A percentile compares a stretch with the other conserved stretches of the same genome.
Evolutionary conservation across 2,888 invertebrate genomes (phyloP).

Genomic region (Tinea semifulvella): DNA sequence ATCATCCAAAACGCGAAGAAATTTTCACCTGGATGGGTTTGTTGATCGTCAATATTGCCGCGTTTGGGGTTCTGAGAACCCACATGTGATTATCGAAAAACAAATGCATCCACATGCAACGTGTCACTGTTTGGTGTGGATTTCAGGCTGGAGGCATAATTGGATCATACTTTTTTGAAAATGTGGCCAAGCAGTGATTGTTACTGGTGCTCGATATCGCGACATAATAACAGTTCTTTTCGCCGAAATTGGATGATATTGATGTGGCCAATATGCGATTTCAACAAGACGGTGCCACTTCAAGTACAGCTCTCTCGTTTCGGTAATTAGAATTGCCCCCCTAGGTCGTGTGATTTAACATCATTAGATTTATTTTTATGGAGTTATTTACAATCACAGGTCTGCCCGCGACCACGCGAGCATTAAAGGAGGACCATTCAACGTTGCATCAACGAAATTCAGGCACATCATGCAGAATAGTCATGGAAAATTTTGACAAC

Average conservation of each 20-base stretch:
- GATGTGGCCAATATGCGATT: slow-evolving; percentile 14
- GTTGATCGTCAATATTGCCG: slow-evolving; percentile 15
- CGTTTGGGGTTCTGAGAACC: slow-evolving; percentile 10
- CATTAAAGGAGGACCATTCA: slow-evolving; percentile 17
- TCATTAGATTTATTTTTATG: slow-evolving; percentile 20
- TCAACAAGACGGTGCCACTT: slow-evolving; percentile 19
- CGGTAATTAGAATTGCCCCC: slow-evolving; percentile 20
- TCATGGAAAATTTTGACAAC: slow-evolving; percentile 21
- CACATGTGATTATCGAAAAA: slow-evolving; percentile 14
- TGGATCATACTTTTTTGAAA: slow-evolving; percentile 17
- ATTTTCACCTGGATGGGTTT: slow-evolving; percentile 20
- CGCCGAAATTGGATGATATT: slow-evolving; percentile 17
- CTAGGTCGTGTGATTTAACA: slow-evolving; percentile 20
- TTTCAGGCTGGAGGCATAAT: slow-evolving; percentile 15
- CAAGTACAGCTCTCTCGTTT: slow-evolving; percentile 19
- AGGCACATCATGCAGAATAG: slow-evolving; percentile 19
- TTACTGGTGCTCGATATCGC: slow-evolving; percentile 22
- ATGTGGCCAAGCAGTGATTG: slow-evolving; percentile 17
- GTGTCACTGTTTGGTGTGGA: slow-evolving; percentile 18
- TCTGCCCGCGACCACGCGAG: slow-evolving; percentile 17
- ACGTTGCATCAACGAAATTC: slow-evolving; percentile 20
- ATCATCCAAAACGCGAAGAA: slow-evolving; percentile 22
- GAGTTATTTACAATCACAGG: slow-evolving; percentile 20
- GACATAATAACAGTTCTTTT: slow-evolving; percentile 18
- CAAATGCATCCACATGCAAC: slow-evolving; percentile 19